A percentile compares a stretch with the other conserved stretches of the same genome.
These are phyloP conservation scores for Anguilla marmorata DNA, from an alignment of 2,797 vertebrate species.

Conservation along the genomic window DNA sequence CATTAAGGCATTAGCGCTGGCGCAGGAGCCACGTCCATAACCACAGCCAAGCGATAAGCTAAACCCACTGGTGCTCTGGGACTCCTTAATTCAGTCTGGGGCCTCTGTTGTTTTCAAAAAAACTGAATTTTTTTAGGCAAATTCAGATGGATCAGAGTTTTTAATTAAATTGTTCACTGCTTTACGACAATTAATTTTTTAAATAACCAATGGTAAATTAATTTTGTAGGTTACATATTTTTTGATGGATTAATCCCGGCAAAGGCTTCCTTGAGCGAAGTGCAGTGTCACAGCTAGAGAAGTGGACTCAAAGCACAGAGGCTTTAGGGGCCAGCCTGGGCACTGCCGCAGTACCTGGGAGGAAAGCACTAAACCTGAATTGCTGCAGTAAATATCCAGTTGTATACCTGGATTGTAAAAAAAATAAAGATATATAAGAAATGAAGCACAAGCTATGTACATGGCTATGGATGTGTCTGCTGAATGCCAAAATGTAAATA, in stretches of 20 bases:
- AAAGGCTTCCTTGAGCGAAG: not conserved
- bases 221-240: not conserved
- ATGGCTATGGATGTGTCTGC: too few relatives aligned
- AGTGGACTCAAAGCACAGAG: too few relatives aligned
- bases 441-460: too few relatives aligned
- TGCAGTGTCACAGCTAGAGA: not conserved
- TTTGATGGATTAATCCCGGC: not conserved
- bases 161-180: not conserved
- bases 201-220: not conserved
- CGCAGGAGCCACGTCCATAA: not conserved
- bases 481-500: too few relatives aligned
- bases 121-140: not conserved
- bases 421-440: too few relatives aligned
- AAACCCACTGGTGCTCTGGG: not conserved
- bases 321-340: too few relatives aligned
- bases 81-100: not conserved
- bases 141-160: not conserved
- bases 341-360: too few relatives aligned
- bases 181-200: not conserved
- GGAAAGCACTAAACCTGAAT: not conserved
- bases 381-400: not conserved
- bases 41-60: not conserved
- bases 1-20: not conserved
- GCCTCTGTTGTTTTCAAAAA: not conserved
- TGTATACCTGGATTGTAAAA: not conserved